A percentile compares a stretch with the other conserved stretches of the same genome.
Conservation (phyloP, 2,888 invertebrate genomes). For the Drosophila nr. perissopoda region DNA sequence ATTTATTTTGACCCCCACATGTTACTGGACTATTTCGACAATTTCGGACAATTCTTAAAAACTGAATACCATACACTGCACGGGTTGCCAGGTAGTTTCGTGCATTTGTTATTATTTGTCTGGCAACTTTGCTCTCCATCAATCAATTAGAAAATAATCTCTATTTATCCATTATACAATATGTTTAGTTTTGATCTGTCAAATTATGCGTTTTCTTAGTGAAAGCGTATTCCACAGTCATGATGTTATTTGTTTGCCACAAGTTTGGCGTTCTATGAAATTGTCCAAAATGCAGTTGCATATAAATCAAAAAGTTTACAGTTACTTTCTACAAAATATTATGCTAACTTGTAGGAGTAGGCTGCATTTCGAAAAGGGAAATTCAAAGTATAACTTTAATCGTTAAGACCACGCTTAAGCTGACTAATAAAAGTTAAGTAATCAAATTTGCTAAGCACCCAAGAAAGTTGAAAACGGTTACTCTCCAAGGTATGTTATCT, state of each 20-base stretch:
- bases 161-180: not conserved
- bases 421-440: not conserved
- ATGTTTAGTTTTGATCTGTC: not conserved
- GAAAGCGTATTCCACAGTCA: conserved; percentile 15
- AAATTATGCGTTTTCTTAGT: not conserved
- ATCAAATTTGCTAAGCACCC: not conserved
- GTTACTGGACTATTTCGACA: conserved; percentile 38
- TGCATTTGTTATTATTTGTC: not conserved
- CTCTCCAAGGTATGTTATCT: not conserved
- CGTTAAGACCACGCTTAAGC: not conserved
- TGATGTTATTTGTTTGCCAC: conserved; percentile 15
- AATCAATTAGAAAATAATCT: not conserved
- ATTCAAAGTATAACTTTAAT: not conserved
- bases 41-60: conserved; percentile 31
- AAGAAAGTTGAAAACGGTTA: not conserved
- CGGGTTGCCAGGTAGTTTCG: too few species aligned
- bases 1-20: conserved; percentile 35
- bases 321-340: conserved; percentile 34
- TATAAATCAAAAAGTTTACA: conserved; percentile 68
- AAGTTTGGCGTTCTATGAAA: conserved; percentile 58
- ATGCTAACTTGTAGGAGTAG: conserved; percentile 54
- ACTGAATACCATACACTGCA: conserved; percentile 2
- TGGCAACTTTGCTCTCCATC: fast-evolving
- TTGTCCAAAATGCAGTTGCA: conserved; percentile 65
- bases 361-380: conserved; percentile 10